phyloP scores from a whole-genome alignment of 2,797 vertebrate species.

The Poeciliopsis gracilis region DNA sequence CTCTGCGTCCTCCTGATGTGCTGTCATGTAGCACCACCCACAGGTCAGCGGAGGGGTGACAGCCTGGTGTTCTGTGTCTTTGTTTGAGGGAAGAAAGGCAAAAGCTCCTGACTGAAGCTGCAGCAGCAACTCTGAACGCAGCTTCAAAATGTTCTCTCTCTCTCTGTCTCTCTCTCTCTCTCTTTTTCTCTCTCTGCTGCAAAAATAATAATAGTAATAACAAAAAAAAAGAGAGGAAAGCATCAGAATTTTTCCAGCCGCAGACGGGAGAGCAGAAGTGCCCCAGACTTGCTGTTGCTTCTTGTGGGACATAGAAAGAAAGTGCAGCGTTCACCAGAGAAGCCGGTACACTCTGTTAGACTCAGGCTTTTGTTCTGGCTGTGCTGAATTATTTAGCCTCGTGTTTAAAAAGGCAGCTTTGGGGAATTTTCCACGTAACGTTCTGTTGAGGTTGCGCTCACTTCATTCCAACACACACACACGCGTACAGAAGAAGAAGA shows the following conservation, averaged over 20 bases:
- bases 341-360: conserved; percentile 35
- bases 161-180: background rate
- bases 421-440: conserved; percentile 62
- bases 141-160: conserved; percentile 24
- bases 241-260: conserved; percentile 28
- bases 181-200: background rate
- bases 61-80: conserved; percentile 45
- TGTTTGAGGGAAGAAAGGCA: conserved; percentile 16
- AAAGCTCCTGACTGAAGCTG: conserved; percentile 19
- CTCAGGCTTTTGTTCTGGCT: conserved; percentile 69
- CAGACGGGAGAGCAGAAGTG: conserved; percentile 39
- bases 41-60: conserved; percentile 84
- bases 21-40: conserved; percentile 94
- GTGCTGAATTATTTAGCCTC: conserved; percentile 75
- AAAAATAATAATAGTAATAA: background rate
- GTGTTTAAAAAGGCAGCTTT: conserved; percentile 68
- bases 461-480: conserved; percentile 39
- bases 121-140: conserved; percentile 8
- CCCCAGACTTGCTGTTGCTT: conserved; percentile 52
- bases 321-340: conserved; percentile 57
- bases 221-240: conserved; percentile 24
- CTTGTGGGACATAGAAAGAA: conserved; percentile 63
- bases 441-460: conserved; percentile 40
- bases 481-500: background rate
- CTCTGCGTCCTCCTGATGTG: conserved; percentile 59